Evolutionary conservation across 2,888 invertebrate species (phyloP), one percentile per base, ranked within the genome.

Genomic region (Scotopteryx bipunctaria): DNA sequence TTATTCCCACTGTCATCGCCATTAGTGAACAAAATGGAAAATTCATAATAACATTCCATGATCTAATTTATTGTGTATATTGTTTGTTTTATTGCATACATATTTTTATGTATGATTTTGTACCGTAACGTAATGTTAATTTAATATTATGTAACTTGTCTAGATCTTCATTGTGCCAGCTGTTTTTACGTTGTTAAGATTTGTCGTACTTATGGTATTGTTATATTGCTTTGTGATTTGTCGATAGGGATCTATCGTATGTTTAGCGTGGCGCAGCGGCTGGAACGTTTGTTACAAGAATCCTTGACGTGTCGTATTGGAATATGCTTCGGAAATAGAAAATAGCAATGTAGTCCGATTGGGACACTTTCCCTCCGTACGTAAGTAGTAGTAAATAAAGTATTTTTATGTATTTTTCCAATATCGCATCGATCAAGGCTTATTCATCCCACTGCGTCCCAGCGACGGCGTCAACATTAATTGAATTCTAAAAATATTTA

Each of bases 1-100:
- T 69, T 81, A 78, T 77, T 76, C 69, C 67, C 71, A 47, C 42
- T 55, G 47, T 51, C 51, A 55, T 35, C 38, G 62, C 59, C 59
- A 55, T 73, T 71, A 69, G 61, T 66, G 73, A 76, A 76, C 72
- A 76, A 71, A 73, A 71, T 77, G 70, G 74, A 81, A 86, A 81
- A 55, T 57, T 81, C 76, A 79, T 83, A 80, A 80, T 81, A 83
- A 89, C 89, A 90, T 90, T 90, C 89, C 89, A 90, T 86, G 85
- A 83, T 88, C 81, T 88, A 84, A 90, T 88, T 90, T 90, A 90
- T 90, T 90, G 81, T 90, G 86, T 89, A 89, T 86, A 88, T 86
- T 86, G 76, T 84, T 79, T 70, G 78, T 78, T 76, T 67, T 75
- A 73, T 74, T 74, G 65, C 85, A 72, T 87, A 88, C 89, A 89